These are phyloP conservation scores for Premnoplex brunnescens DNA, from an alignment of 2,797 vertebrate species.

Conservation along the genomic window DNA sequence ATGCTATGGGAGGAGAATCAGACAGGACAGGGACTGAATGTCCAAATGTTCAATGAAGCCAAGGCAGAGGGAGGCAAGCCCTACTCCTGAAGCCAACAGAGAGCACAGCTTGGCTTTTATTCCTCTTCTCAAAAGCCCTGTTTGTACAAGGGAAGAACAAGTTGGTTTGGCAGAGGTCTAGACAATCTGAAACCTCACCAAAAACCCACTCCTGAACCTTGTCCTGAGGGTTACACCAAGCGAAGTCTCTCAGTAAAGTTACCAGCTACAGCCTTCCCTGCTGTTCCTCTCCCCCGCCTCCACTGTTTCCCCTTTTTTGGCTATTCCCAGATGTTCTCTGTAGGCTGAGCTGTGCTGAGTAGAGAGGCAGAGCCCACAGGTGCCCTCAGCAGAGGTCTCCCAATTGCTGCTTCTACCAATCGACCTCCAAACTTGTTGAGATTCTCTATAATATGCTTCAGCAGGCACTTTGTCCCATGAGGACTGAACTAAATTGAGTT, in stretches of 20 bases:
- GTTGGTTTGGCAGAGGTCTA: neutral
- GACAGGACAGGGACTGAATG: neutral
- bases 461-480: slow-evolving; percentile 15
- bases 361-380: neutral
- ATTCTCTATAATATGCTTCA: slow-evolving; percentile 27
- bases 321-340: neutral
- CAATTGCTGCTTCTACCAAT: neutral
- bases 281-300: neutral
- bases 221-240: neutral
- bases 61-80: neutral
- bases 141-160: neutral
- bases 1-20: neutral
- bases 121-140: neutral
- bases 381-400: neutral
- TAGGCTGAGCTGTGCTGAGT: neutral
- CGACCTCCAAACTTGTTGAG: slow-evolving; percentile 12
- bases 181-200: neutral
- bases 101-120: neutral
- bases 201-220: neutral
- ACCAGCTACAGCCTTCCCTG: neutral
- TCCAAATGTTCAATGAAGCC: neutral
- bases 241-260: neutral
- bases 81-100: neutral
- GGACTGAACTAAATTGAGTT: slow-evolving; percentile 19
- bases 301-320: neutral